Evolutionary conservation across 1,140 invertebrate genomes (phyloP), one percentile per base, ranked within the genome.

Genomic region (Tetragnatha versicolor): DNA sequence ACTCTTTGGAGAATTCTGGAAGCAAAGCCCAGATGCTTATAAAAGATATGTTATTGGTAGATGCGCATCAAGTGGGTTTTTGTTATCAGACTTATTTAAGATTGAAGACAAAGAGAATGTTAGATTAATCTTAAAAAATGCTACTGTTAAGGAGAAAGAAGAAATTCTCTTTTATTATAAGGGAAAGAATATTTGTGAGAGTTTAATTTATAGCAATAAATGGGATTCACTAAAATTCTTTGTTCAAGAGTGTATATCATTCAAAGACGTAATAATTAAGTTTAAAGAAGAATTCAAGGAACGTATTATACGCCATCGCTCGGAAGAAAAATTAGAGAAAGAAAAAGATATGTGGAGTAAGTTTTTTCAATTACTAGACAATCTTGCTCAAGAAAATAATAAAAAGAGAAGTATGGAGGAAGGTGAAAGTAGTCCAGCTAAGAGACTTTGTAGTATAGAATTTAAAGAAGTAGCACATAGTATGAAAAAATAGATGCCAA

Each of bases 1-100:
- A 22, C 33, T 77, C 20, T 55, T 77, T 65, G 61, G 49, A n/a
- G 61, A 77, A 66, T 77, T 77, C 20, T 77, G 73, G 73, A n/a
- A 55, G 31, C 60, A 66, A 66, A 77, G 60, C 14, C 60, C 47
- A 25, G 45, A 27, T 29, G n/a, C 33, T 17, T 10, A 66, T 55
- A 77, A 77, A 66, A 55, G 9, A 55, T 66, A 65, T 66, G 47
- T 77, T 42, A 77, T 53, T 55, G 47, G 33, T 77, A 22, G 45
- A 27, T 77, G 73, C n/a, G 31, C 61, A 39, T 53, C 51, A 53
- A 60, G 37, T 60, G 53, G 9, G 9, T 60, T 25, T 29, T 17
- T 60, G 14, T 25, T 73, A 42, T 60, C 70, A 60, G 35, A 60
- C 6, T 10, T 73, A 31, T 60, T 73, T 73, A 2, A 60, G 22